Evolutionary conservation across 1,140 invertebrate species (phyloP).

Genomic region (Lucilia cuprina): DNA sequence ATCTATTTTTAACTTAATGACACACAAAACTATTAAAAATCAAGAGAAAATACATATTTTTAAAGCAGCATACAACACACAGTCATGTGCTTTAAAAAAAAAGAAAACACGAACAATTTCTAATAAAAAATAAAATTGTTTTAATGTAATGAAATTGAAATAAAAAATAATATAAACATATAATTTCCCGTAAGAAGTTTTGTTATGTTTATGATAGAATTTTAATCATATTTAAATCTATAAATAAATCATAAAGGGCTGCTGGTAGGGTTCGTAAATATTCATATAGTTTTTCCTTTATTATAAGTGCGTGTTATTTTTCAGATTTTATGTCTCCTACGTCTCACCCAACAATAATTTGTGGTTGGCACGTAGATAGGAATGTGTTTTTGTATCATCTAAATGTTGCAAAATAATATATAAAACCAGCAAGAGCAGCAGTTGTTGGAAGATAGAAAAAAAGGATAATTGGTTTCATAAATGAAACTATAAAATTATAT

Average conservation of each 20-base stretch:
- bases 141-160: neutral
- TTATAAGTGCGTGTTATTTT: neutral
- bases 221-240: neutral
- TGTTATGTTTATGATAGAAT: neutral
- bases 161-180: neutral
- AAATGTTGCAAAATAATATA: neutral
- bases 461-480: conserved; percentile 26
- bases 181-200: neutral
- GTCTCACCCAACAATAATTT: neutral
- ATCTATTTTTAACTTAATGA: neutral
- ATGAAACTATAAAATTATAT: conserved; percentile 19
- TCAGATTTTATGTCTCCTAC: neutral
- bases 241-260: conserved; percentile 13
- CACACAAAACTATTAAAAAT: conserved; percentile 8
- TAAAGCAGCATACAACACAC: too few relatives aligned
- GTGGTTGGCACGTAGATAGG: neutral
- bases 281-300: neutral
- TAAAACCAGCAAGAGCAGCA: neutral
- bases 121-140: neutral
- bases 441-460: neutral
- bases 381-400: neutral
- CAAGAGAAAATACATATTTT: neutral
- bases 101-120: neutral
- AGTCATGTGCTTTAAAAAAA: neutral
- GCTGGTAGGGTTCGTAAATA: neutral